A percentile compares a stretch with the other conserved stretches of the same genome.
Conservation (phyloP, 2,888 invertebrate genomes). For the Amiota mariae region DNA sequence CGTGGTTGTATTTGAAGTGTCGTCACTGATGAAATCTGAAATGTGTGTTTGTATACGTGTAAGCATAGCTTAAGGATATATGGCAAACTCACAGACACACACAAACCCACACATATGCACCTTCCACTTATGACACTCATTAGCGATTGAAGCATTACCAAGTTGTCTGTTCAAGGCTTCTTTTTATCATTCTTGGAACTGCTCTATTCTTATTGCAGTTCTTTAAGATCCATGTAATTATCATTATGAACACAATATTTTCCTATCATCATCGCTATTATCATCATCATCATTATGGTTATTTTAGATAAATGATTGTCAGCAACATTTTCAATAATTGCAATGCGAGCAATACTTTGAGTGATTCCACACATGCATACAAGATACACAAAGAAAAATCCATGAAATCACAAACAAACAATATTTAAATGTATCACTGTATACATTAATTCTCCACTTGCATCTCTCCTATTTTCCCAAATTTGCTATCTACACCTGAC, state of each 20-base stretch:
- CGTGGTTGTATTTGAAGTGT: slow-evolving; percentile 32
- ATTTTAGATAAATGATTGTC: slow-evolving; percentile 45
- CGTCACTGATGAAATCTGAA: not conserved
- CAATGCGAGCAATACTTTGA: slow-evolving; percentile 63
- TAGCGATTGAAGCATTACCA: not conserved
- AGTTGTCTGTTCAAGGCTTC: no score
- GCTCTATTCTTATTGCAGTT: no score
- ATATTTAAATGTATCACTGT: slow-evolving; percentile 10
- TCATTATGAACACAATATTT: no score
- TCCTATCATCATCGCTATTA: no score
- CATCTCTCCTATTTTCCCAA: no score
- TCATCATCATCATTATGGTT: no score
- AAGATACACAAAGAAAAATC: slow-evolving; percentile 26
- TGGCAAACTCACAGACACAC: slow-evolving; percentile 35
- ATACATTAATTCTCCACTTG: not conserved
- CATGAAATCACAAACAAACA: slow-evolving; percentile 49
- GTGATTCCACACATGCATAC: slow-evolving; percentile 58
- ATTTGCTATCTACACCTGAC: not conserved
- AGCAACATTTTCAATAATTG: slow-evolving; percentile 60
- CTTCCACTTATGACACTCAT: not conserved
- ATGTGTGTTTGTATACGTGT: not conserved
- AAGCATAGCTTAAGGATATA: not conserved
- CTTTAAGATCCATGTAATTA: no score
- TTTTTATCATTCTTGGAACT: no score
- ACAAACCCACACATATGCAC: slow-evolving; percentile 47